These are phyloP conservation scores for Dunckerocampus dactyliophorus DNA, from an alignment of 2,113 vertebrate genomes.

Conservation along the genomic window DNA sequence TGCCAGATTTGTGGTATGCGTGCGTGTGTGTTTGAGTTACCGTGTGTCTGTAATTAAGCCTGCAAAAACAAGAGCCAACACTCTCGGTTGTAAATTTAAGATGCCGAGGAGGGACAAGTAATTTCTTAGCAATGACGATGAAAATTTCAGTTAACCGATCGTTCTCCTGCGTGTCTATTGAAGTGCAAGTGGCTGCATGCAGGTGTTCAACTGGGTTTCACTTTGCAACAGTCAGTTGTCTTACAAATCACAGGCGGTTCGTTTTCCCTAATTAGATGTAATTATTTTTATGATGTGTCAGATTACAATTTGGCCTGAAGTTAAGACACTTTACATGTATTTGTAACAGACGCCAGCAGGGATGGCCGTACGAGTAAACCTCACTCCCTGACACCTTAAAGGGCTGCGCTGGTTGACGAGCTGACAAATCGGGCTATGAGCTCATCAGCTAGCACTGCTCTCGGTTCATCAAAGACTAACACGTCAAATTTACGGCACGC, in stretches of 20 bases:
- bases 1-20: constrained; percentile 29
- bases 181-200: not conserved
- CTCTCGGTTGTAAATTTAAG: constrained; percentile 54
- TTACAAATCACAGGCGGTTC: not conserved
- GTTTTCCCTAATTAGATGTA: not conserved
- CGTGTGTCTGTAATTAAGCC: constrained; percentile 61
- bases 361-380: too few species aligned
- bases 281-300: not conserved
- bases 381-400: too few species aligned
- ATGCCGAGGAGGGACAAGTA: constrained; percentile 30
- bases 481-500: too few species aligned
- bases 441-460: too few species aligned
- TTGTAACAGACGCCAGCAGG: too few species aligned
- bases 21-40: constrained; percentile 22
- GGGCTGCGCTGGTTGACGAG: too few species aligned
- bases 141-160: constrained; percentile 1
- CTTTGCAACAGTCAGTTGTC: not conserved
- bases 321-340: not conserved
- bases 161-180: constrained; percentile 6
- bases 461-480: too few species aligned
- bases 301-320: not conserved
- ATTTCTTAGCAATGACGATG: constrained; percentile 9
- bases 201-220: constrained; percentile 1
- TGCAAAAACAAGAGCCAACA: constrained; percentile 41
- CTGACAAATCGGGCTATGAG: too few species aligned